Base-by-base conservation (phyloP, 2,888 invertebrate genomes). In the Epistrophe eligans region DNA sequence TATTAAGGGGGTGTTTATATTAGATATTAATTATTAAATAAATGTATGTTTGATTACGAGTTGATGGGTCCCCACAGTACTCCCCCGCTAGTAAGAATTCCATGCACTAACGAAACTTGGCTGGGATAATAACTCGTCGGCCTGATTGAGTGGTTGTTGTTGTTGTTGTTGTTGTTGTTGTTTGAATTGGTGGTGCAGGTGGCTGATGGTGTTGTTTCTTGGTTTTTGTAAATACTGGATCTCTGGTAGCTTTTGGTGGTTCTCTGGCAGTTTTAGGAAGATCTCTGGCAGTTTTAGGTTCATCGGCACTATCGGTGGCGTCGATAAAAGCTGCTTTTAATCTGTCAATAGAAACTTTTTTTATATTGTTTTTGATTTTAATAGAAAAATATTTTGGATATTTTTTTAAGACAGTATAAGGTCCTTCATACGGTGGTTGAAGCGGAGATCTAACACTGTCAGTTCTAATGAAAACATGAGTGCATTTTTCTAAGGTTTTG, bases 291-390 rank as follows among this genome's bases (percentile, higher is more conserved):
- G 35, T 19, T 38, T 17, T 40, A 17, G 40, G 35, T 9, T 62
- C 50, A 48, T 50, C 19, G 2, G 50, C n/a, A 19, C 52, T 40
- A 52, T 55, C 74, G 17, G 8, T 32, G 28, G 24, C 3, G 24
- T n/a, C 52, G 28, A 32, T 40, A 43, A 74, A 74, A 50, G 64
- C 74, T 74, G 62, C 74, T 74, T 74, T 74, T 13, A 74, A 74
- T 64, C 52, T 74, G 62, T 62, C 74, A 43, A 62, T 52, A 62
- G 62, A 74, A 74, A 74, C 28, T 3, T 74, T 52, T 64, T 50
- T 62, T 28, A 72, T 60, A 15, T 60, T 48, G 40, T 58, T 72
- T n/a, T 60, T 72, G 50, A 1, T 48, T 50, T 72, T 24, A 24
- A 35, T 60, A 19, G 72, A 72, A 45, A 64, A 45, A 64, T 64